A percentile compares a stretch with the other conserved stretches of the same genome.
phyloP scores from a whole-genome alignment of 35 echinoderm and acorn worm species.

The Acanthaster planci region DNA sequence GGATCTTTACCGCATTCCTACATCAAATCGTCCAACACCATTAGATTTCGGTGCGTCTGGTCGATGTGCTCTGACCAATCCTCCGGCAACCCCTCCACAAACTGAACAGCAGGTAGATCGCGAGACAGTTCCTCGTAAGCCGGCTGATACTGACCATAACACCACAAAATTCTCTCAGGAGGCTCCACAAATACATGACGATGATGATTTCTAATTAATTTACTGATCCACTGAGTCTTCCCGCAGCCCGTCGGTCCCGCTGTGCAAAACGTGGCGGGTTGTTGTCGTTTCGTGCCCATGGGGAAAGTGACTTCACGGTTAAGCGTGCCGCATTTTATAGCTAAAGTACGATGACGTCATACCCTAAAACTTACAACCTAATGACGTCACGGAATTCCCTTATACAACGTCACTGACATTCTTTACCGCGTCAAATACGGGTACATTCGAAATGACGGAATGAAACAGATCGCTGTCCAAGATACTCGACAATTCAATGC shows the following conservation, averaged over 20 bases:
- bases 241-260: slow-evolving; percentile 42
- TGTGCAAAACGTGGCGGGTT: slow-evolving; percentile 37
- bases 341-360: too few species aligned
- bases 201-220: slow-evolving; percentile 51
- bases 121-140: slow-evolving; percentile 24
- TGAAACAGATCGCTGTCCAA: too few species aligned
- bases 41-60: slow-evolving; percentile 42
- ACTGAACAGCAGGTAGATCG: slow-evolving; percentile 28
- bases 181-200: slow-evolving; percentile 35
- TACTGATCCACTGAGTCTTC: slow-evolving; percentile 57
- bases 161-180: slow-evolving; percentile 67
- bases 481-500: too few species aligned
- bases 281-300: slow-evolving; percentile 46
- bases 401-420: too few species aligned
- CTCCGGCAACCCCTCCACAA: slow-evolving; percentile 58
- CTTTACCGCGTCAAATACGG: too few species aligned
- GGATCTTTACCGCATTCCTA: slow-evolving; percentile 55
- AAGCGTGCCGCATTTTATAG: neutral
- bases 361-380: too few species aligned
- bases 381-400: neutral
- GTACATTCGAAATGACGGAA: too few species aligned
- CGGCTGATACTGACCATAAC: slow-evolving; percentile 67
- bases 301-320: neutral
- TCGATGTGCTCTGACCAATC: slow-evolving; percentile 41
- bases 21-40: slow-evolving; percentile 75